Conservation (phyloP, 1,140 invertebrate genomes). For the Achatina immaculata region DNA sequence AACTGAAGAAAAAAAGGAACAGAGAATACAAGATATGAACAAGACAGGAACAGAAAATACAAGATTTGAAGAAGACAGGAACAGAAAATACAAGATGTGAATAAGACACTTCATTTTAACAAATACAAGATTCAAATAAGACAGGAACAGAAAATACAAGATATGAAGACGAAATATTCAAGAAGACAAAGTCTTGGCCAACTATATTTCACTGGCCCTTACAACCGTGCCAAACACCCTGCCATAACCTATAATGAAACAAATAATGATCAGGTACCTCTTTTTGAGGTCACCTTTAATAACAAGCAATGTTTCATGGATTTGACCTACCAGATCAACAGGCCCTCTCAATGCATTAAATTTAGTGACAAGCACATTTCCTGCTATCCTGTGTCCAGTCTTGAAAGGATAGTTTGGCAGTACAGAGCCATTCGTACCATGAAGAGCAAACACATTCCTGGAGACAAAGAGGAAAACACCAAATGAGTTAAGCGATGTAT, state of each 20-base stretch:
- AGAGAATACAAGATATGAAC: no score
- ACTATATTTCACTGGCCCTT: not conserved
- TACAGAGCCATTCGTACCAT: conserved; percentile 55
- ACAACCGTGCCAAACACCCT: not conserved
- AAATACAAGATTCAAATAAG: no score
- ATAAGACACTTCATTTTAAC: no score
- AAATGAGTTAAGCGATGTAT: not conserved
- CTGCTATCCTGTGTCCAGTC: conserved; percentile 48
- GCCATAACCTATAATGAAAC: no score
- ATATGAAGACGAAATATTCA: no score
- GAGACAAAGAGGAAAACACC: conserved; percentile 34
- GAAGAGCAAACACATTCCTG: conserved; percentile 61
- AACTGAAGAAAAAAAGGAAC: conserved; percentile 2
- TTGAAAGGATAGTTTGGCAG: conserved; percentile 62
- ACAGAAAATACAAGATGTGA: not conserved
- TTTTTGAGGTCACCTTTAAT: no score
- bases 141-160: not conserved
- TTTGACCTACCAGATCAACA: conserved; percentile 53
- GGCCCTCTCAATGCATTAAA: conserved; percentile 45
- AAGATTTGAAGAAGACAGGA: not conserved
- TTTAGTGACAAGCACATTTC: conserved; percentile 56
- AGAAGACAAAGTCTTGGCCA: no score
- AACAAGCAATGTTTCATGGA: no score
- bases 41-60: not conserved
- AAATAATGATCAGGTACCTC: no score